These are phyloP conservation scores for Caprella mutica DNA, from an alignment of 2,888 invertebrate genomes.

Conservation along the genomic window DNA sequence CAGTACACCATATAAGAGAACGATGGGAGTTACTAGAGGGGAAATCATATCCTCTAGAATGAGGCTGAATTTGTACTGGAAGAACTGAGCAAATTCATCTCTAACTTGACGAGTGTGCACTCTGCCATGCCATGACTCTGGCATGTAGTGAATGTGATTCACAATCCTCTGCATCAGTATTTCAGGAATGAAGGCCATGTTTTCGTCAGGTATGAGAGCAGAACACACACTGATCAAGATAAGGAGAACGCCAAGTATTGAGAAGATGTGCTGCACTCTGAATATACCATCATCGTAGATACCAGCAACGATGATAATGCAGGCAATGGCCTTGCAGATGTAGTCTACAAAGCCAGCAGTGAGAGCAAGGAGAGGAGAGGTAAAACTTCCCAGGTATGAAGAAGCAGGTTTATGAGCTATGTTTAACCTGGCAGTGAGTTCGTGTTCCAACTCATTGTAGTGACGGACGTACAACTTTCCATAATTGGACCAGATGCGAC, in stretches of 20 bases:
- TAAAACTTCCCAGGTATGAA: conserved; percentile 85
- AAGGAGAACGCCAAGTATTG: conserved; percentile 67
- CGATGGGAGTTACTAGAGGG: conserved; percentile 79
- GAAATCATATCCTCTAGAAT: conserved; percentile 80
- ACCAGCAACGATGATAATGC: conserved; percentile 65
- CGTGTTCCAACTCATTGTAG: conserved; percentile 98
- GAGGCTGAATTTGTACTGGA: conserved; percentile 77
- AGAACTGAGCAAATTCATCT: conserved; percentile 77
- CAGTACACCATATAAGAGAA: conserved; percentile 63
- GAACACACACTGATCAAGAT: conserved; percentile 64
- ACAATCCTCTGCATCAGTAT: conserved; percentile 70
- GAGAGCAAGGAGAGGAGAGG: conserved; percentile 52
- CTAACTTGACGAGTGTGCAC: conserved; percentile 80
- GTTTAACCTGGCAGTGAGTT: conserved; percentile 76
- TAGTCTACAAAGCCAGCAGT: conserved; percentile 53
- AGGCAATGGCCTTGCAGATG: conserved; percentile 69
- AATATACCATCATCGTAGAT: conserved; percentile 88
- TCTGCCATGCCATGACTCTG: conserved; percentile 75
- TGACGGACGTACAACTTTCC: conserved; percentile 83
- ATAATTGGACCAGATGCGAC: conserved; percentile 83
- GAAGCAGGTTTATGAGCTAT: conserved; percentile 85
- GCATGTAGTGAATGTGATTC: conserved; percentile 86
- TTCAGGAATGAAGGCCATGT: conserved; percentile 75
- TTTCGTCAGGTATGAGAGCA: conserved; percentile 72
- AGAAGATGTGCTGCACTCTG: conserved; percentile 78